These are phyloP conservation scores for Pogonognathellus flavescens DNA, from an alignment of 1,140 invertebrate genomes.

Conservation along the genomic window DNA sequence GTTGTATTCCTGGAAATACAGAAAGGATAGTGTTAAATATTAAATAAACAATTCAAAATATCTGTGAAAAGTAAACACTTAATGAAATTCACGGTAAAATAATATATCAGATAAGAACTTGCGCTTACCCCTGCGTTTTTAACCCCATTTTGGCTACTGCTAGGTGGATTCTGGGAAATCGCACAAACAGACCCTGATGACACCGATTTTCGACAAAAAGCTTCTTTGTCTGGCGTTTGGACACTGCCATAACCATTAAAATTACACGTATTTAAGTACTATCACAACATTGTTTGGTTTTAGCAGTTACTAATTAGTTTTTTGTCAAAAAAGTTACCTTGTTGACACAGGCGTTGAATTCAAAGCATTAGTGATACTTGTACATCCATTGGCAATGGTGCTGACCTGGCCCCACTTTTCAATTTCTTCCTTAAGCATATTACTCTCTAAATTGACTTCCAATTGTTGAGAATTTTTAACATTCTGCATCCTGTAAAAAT, in stretches of 20 bases:
- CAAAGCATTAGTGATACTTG: background rate
- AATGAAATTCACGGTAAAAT: too few relatives aligned
- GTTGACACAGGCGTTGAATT: background rate
- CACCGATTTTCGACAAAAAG: background rate
- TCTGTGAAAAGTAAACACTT: background rate
- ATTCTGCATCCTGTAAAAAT: constrained; percentile 16
- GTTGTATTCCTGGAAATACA: background rate
- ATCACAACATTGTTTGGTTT: too few relatives aligned
- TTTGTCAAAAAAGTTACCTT: constrained; percentile 13
- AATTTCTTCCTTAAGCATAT: constrained; percentile 18
- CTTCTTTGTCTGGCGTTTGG: background rate
- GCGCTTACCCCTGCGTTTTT: too few relatives aligned
- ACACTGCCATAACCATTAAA: background rate
- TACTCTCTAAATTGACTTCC: background rate
- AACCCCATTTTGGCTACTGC: too few relatives aligned
- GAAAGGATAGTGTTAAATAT: background rate
- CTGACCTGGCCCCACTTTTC: constrained; percentile 27
- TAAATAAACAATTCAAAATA: background rate
- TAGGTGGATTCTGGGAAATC: too few relatives aligned
- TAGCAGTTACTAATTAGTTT: background rate
- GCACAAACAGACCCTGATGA: background rate
- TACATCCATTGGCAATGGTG: constrained; percentile 36
- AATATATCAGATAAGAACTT: too few relatives aligned
- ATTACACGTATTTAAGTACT: too few relatives aligned
- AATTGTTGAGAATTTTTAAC: background rate